phyloP scores from a whole-genome alignment of 2,888 invertebrate species.

The Trichopria drosophilae region DNA sequence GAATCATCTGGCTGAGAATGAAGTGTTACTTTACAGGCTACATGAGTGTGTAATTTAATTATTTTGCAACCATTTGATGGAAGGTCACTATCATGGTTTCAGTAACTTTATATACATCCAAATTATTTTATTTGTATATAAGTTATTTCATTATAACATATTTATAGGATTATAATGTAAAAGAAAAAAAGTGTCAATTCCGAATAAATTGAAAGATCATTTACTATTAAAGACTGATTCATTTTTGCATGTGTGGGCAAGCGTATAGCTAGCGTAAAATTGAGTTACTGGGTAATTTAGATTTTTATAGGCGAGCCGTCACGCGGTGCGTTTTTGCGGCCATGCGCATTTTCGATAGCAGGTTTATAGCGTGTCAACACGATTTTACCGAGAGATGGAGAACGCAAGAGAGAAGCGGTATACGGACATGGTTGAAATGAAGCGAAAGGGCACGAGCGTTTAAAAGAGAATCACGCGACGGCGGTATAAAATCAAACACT shows the following conservation, averaged over 20 bases:
- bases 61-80: constrained; percentile 57
- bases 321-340: constrained; percentile 52
- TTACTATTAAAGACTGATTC: too few relatives aligned
- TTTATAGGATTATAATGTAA: not conserved
- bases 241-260: constrained; percentile 37
- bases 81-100: constrained; percentile 49
- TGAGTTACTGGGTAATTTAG: constrained; percentile 54
- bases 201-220: too few relatives aligned
- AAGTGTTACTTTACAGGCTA: constrained; percentile 39
- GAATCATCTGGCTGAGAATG: constrained; percentile 44
- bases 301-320: constrained; percentile 49
- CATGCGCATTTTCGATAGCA: constrained; percentile 54
- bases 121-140: not conserved
- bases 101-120: not conserved
- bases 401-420: constrained; percentile 31
- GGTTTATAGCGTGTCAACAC: constrained; percentile 59
- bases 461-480: constrained; percentile 4
- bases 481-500: constrained; percentile 19
- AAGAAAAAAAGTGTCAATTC: not conserved
- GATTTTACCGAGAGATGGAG: constrained; percentile 43
- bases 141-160: not conserved
- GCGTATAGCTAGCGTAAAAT: constrained; percentile 51
- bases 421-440: constrained; percentile 2
- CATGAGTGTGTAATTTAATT: constrained; percentile 58
- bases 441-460: not conserved